Percentiles rank a stretch among this genome's conserved stretches.
These are phyloP conservation scores for Apamea crenata DNA, from an alignment of 2,888 invertebrate genomes.

Conservation along the genomic window DNA sequence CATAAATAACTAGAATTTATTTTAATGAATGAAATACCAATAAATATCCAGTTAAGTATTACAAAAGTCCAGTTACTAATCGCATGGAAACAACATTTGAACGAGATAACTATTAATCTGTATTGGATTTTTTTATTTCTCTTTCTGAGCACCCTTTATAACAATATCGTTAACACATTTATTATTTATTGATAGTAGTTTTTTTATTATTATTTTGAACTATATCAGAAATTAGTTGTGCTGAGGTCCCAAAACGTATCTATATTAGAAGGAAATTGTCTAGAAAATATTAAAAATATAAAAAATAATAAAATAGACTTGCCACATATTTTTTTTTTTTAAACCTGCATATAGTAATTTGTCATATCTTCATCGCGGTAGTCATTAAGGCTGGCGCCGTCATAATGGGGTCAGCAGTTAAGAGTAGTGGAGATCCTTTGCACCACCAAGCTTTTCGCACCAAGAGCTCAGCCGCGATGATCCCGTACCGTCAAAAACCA, in stretches of 20 bases:
- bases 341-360: constrained; percentile 82
- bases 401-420: constrained; percentile 90
- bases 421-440: constrained; percentile 93
- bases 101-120: not conserved
- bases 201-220: not conserved
- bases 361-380: constrained; percentile 91
- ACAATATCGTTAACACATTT: not conserved
- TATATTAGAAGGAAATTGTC: not conserved
- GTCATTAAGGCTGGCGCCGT: constrained; percentile 90
- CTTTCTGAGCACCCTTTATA: not conserved
- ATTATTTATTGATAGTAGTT: too few relatives aligned
- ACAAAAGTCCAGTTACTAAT: too few relatives aligned
- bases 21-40: not conserved
- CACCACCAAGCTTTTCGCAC: too few relatives aligned
- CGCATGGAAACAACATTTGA: not conserved
- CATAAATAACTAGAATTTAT: too few relatives aligned
- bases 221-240: not conserved
- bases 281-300: not conserved
- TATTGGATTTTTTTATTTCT: not conserved
- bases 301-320: not conserved
- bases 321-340: not conserved
- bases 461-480: constrained; percentile 96
- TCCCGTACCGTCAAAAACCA: constrained; percentile 90
- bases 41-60: not conserved
- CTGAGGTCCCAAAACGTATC: not conserved